These are phyloP conservation scores for Acanthosepion lycidas DNA, from an alignment of 2,888 invertebrate genomes.

Conservation along the genomic window DNA sequence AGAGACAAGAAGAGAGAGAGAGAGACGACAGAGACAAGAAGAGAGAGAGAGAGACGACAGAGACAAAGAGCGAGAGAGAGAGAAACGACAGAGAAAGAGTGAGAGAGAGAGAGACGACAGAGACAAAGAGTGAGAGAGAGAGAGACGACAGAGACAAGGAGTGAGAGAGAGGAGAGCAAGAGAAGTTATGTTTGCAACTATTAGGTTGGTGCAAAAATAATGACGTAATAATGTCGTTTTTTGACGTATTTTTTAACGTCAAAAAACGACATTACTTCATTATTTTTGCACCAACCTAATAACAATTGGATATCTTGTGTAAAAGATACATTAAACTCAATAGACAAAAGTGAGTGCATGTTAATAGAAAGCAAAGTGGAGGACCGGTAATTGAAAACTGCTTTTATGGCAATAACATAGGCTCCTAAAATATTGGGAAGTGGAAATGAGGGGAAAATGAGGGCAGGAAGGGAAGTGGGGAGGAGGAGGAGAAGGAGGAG, in stretches of 20 bases:
- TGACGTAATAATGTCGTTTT: too few relatives aligned
- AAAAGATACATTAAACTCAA: too few relatives aligned
- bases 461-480: background rate
- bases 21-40: background rate
- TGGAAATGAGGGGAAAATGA: background rate
- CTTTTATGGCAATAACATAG: too few relatives aligned
- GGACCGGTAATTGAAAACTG: too few relatives aligned
- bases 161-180: background rate
- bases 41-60: background rate
- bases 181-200: background rate
- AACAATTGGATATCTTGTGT: too few relatives aligned
- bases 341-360: too few relatives aligned
- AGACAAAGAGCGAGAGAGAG: background rate
- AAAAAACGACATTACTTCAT: too few relatives aligned
- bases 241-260: too few relatives aligned
- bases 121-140: background rate
- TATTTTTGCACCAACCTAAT: too few relatives aligned
- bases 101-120: background rate
- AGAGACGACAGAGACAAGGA: background rate
- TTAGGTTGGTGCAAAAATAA: too few relatives aligned
- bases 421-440: background rate
- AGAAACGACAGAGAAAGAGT: background rate
- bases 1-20: background rate
- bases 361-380: too few relatives aligned
- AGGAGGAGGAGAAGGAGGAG: too few relatives aligned